Percentiles rank a stretch among this genome's conserved stretches.
Evolutionary conservation across 2,113 vertebrate genomes (phyloP).

Genomic region (Rhynchomys soricoides): DNA sequence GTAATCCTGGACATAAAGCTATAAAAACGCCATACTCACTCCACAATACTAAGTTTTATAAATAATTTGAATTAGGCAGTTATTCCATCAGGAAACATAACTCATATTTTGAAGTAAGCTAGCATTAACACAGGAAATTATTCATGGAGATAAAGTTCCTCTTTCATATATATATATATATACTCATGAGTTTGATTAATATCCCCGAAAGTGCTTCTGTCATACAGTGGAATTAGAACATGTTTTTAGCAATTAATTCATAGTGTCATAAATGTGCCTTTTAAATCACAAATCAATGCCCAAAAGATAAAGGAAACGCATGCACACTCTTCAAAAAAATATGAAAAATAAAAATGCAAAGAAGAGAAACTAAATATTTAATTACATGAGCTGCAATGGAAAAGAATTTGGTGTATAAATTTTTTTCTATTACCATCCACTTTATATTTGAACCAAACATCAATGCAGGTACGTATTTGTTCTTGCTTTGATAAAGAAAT

Average conservation of each 20-base stretch:
- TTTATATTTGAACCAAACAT: constrained; percentile 64
- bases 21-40: not conserved
- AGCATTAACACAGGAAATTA: constrained; percentile 36
- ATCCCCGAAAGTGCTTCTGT: constrained; percentile 39
- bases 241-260: constrained; percentile 62
- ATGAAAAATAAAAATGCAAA: constrained; percentile 75
- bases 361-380: constrained; percentile 82
- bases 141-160: constrained; percentile 40
- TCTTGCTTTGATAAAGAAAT: constrained; percentile 76
- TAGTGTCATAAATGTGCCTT: constrained; percentile 37
- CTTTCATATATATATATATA: constrained; percentile 6
- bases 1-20: not conserved
- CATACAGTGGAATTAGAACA: constrained; percentile 51
- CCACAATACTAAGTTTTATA: constrained; percentile 8
- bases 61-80: constrained; percentile 32
- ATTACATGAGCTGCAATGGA: constrained; percentile 73
- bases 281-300: constrained; percentile 70
- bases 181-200: constrained; percentile 65
- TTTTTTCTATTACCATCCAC: constrained; percentile 62
- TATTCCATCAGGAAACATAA: constrained; percentile 35
- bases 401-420: constrained; percentile 77
- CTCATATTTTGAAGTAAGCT: not conserved
- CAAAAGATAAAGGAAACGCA: constrained; percentile 71
- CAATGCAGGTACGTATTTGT: constrained; percentile 67
- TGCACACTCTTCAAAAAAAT: constrained; percentile 63